phyloP scores from a whole-genome alignment of 2,113 vertebrate species.

The Ariopsis seemanni region DNA sequence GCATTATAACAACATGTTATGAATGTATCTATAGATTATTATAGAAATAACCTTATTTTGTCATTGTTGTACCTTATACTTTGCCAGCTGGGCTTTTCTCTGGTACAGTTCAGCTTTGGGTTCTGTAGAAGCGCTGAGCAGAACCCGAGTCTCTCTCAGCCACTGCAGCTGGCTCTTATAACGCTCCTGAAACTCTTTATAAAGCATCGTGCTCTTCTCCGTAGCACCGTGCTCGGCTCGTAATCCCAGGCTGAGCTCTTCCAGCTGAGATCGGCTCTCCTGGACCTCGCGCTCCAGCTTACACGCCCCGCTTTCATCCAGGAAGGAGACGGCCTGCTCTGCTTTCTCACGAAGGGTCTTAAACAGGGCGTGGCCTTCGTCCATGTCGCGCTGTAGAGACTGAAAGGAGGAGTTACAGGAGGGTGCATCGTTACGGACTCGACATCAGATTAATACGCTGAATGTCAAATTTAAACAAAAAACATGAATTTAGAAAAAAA shows the following conservation, averaged over 20 bases:
- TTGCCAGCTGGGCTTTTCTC: conserved; percentile 91
- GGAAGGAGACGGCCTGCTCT: conserved; percentile 79
- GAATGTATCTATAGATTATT: neutral
- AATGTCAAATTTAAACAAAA: neutral
- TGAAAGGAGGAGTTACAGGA: conserved; percentile 32
- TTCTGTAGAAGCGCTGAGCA: conserved; percentile 79
- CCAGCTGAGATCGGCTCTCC: conserved; percentile 76
- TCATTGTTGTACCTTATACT: conserved; percentile 84
- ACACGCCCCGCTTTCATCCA: conserved; percentile 79
- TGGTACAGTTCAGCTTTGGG: conserved; percentile 93
- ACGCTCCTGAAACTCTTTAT: conserved; percentile 91
- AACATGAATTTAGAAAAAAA: neutral
- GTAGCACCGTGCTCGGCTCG: conserved; percentile 82
- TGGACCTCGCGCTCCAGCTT: conserved; percentile 79
- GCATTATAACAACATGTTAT: neutral
- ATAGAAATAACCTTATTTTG: neutral
- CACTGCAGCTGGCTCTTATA: conserved; percentile 85
- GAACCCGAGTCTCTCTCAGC: conserved; percentile 78
- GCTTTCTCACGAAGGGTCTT: conserved; percentile 87
- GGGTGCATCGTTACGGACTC: neutral
- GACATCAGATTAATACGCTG: neutral
- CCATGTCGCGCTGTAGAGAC: conserved; percentile 81
- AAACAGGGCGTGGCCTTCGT: conserved; percentile 85
- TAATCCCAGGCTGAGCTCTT: conserved; percentile 81
- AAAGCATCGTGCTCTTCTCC: conserved; percentile 82